Percentiles rank a stretch among this genome's conserved stretches.
Conservation (phyloP, 2,113 vertebrate genomes). For the Mustela nigripes region DNA sequence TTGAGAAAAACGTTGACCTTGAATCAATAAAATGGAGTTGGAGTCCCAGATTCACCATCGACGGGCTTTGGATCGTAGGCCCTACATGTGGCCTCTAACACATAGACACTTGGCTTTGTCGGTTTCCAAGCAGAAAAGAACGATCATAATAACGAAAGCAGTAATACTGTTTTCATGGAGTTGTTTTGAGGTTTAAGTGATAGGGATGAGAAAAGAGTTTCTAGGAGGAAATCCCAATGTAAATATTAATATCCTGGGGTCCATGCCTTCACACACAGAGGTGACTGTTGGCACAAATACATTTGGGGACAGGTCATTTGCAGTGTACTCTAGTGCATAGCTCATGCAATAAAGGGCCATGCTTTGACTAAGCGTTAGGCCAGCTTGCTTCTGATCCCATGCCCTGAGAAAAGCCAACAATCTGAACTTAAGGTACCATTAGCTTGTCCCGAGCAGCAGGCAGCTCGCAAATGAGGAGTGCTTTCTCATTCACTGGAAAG, state of each 20-base stretch:
- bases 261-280: neutral
- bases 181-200: neutral
- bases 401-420: neutral
- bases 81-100: neutral
- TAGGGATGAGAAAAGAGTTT: neutral
- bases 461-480: slow-evolving; percentile 69
- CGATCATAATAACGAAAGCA: neutral
- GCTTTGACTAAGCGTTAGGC: neutral
- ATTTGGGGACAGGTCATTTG: neutral
- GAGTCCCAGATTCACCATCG: neutral
- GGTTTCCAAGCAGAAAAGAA: neutral
- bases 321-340: neutral
- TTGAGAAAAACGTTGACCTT: neutral
- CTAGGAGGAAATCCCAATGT: neutral
- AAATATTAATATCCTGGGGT: neutral
- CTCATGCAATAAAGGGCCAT: slow-evolving; percentile 12
- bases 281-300: neutral
- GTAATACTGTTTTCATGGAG: neutral
- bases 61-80: neutral
- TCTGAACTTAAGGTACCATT: slow-evolving; percentile 68
- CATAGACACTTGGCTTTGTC: neutral
- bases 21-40: neutral
- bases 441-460: slow-evolving; percentile 62
- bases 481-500: slow-evolving; percentile 75
- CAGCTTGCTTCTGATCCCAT: neutral